Base-by-base conservation (phyloP, 1,140 invertebrate species). In the Acromyrmex heyeri region DNA sequence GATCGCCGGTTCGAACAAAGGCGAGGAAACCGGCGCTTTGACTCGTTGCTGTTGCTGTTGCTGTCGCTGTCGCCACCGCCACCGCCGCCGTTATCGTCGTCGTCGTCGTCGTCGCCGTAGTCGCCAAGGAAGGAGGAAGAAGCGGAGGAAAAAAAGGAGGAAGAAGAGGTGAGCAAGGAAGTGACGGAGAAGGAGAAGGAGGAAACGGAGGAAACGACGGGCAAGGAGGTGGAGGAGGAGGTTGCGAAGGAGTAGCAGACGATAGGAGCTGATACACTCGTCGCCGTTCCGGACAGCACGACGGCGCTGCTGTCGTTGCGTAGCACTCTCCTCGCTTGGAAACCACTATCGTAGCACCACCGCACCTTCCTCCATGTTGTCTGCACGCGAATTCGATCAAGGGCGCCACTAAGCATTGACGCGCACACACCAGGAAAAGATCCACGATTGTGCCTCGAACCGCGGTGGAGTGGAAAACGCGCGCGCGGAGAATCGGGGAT, bases 301-400 rank as follows among this genome's bases (percentile, higher is more conserved):
- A 88, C 89, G 82, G 87, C 86, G 72, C 81, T 78, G 76, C 76
- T 81, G 73, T 77, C 88, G 79, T 73, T 14, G 79, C 69, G 79
- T 73, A 83, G 69, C 67, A 83, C 79, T 73, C 79, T 83, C 72
- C 76, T 87, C 77, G 79, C 78, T 82, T 86, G 75, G 89, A 90
- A 90, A 90, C 89, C 89, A 90, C 90, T 91, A 91, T 88, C 89
- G 89, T 88, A 91, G 85, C 89, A 91, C 89, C 85, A 88, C 79
- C 87, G 90, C 89, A 91, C 90, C 90, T 90, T 91, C 90, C 90
- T 90, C 90, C 90, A 91, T 91, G 89, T 91, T 90, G 87, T 78
- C 65, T 79, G 78, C 78, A 90, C 73, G 67, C 72, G 59, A 88
- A 85, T 82, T 86, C 79, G 79, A 82, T 81, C 69, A 73, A 59